Evolutionary conservation across 2,113 vertebrate genomes (phyloP).

Genomic region (Gopherus flavomarginatus): DNA sequence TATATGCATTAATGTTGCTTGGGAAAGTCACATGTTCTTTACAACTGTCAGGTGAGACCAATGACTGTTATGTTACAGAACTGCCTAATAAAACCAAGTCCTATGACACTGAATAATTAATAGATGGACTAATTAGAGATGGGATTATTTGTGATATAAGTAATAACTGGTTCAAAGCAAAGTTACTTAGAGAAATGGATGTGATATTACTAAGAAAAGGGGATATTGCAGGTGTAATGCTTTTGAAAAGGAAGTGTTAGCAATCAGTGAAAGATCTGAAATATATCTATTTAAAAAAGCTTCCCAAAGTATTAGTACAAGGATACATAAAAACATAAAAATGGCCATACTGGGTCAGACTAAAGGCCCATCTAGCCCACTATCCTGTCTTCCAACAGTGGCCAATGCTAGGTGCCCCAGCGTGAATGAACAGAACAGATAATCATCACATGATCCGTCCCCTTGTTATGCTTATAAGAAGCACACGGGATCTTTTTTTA

Average conservation of each 20-base stretch:
- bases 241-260: not conserved
- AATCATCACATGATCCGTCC: too few species aligned
- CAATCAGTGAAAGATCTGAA: not conserved
- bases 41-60: not conserved
- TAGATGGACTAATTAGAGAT: not conserved
- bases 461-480: too few species aligned
- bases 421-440: too few species aligned
- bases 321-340: not conserved
- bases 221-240: rapidly evolving
- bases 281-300: not conserved
- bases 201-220: not conserved
- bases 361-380: too few species aligned
- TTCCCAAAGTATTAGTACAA: rapidly evolving
- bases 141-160: not conserved
- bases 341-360: too few species aligned
- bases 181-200: not conserved
- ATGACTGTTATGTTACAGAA: not conserved
- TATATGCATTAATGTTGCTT: not conserved
- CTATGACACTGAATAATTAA: not conserved
- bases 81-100: not conserved
- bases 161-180: not conserved
- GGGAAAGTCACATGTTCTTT: not conserved
- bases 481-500: too few species aligned
- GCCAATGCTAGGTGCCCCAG: too few species aligned
- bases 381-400: too few species aligned